Base-by-base conservation (phyloP, 2,888 invertebrate species). In the Masnerella sp. region DNA sequence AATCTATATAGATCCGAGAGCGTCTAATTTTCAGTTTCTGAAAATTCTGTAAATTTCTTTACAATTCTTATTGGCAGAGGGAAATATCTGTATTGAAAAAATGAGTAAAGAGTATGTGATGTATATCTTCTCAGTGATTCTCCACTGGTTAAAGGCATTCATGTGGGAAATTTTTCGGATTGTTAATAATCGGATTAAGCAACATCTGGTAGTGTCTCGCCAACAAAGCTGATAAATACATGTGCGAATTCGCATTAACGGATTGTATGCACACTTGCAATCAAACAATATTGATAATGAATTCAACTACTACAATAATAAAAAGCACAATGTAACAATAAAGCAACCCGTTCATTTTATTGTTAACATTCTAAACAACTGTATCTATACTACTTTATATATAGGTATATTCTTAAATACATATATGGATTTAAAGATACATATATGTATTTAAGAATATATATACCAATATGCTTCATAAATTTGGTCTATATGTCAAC, bases 111-210 rank as follows among this genome's bases (percentile, higher is more conserved):
- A 18, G 11, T n/a, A n/a, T n/a, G 18, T 2, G 2, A 7, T 11
- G 3, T 12, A 17, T 5, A 28, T 38, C 9, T n/a, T 51, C 20
- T 12, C 11, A 20, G 11, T 56, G 30, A 56, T 30, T 12, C 42
- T 30, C 30, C 42, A 25, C 20, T 30, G 15, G 2, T 20, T 12
- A 20, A 42, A 58, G 18, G 32, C 34, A 42, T 56, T 56, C 5
- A 34, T 43, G 30, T 58, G 56, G 56, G 56, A 58, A 58, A 34
- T 58, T 59, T 59, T 59, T 11, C 38, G 47, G 49, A 61, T 61
- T 61, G 47, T 40, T 59, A 36, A 36, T 28, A 47, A 59, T 59
- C 58, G 49, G 61, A 61, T 61, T 61, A 61, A 7, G 40, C 45
- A 36, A 32, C 42, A 3, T 30, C 12, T 56, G 54, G 54, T 42